Base-by-base conservation (phyloP, 2,888 invertebrate species). In the Ypsolopha sequella region DNA sequence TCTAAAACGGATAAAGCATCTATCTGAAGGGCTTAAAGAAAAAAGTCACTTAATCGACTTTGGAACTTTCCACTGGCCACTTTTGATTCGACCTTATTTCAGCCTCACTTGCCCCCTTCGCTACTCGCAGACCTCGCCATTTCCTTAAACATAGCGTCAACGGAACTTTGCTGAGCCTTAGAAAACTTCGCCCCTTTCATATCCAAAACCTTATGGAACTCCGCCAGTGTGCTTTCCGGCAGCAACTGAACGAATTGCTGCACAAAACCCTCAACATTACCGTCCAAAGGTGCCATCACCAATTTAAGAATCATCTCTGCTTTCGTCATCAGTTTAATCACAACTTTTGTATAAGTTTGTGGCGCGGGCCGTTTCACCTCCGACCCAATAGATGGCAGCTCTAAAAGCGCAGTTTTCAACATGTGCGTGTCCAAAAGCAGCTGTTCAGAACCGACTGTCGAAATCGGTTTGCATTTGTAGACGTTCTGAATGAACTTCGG, bases 301-400 rank as follows among this genome's bases (percentile, higher is more conserved):
- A 99, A 90, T 86, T 99, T 99, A n/a, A 99, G 85, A 41, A 99
- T 95, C 96, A 99, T 98, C 78, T 99, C 99, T 0, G 98, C 98
- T 67, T 96, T 95, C 0, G 96, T 96, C 97, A 99, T 98, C 38
- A 98, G 90, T 80, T 93, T 92, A 0, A 93, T 91, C 0, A 96
- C 95, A 0, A 89, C 89, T 6, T 24, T 94, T 0, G 92, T 91
- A 58, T 92, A 97, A 55, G 95, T 94, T 0, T 95, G 93, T 0
- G 98, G 98, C 6, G 97, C 95, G 61, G 95, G 95, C 7, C 97
- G 88, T 56, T 92, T 92, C 0, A 97, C 93, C 62, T 94, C 94
- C 0, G 96, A 96, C 0, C 95, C 95, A 33, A 97, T 92, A 0
- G 96, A 95, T 0, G 99, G 99, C 59, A 99, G 86, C 73, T 97